These are phyloP conservation scores for Thyatira batis DNA, from an alignment of 2,888 invertebrate species.

Conservation along the genomic window DNA sequence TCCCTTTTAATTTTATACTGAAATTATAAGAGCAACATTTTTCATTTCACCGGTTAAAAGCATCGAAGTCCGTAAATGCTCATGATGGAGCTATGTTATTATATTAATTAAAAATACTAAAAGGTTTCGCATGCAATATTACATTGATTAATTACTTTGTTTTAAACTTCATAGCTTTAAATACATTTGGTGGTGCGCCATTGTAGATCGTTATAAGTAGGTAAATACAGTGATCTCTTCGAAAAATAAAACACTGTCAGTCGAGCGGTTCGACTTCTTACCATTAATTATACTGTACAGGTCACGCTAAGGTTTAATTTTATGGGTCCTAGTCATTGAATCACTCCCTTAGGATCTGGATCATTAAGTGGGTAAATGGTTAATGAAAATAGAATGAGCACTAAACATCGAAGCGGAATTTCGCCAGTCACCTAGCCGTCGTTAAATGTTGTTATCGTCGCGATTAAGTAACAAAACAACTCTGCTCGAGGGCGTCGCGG, in stretches of 20 bases:
- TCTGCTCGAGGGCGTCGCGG: slow-evolving; percentile 57
- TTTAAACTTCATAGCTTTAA: neutral
- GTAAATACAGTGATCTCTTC: neutral
- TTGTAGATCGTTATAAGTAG: neutral
- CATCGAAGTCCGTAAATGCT: neutral
- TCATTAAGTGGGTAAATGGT: slow-evolving; percentile 82
- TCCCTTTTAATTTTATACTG: neutral
- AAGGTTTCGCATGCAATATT: neutral
- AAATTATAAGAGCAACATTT: neutral
- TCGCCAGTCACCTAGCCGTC: slow-evolving; percentile 82
- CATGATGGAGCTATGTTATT: neutral
- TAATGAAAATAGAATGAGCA: slow-evolving; percentile 82
- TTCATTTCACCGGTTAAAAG: neutral
- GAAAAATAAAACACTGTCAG: slow-evolving; percentile 22
- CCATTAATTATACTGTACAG: slow-evolving; percentile 60
- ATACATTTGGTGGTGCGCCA: neutral
- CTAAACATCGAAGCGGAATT: slow-evolving; percentile 82
- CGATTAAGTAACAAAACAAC: slow-evolving; percentile 82
- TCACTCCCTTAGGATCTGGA: slow-evolving; percentile 78
- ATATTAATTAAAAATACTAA: neutral
- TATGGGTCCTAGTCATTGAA: slow-evolving; percentile 75
- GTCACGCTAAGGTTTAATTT: slow-evolving; percentile 78
- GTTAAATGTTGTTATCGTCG: slow-evolving; percentile 81
- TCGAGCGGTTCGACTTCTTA: slow-evolving; percentile 36
- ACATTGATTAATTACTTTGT: neutral